These are phyloP conservation scores for Heliothis subflexa DNA, from an alignment of 1,140 invertebrate genomes.

Conservation along the genomic window DNA sequence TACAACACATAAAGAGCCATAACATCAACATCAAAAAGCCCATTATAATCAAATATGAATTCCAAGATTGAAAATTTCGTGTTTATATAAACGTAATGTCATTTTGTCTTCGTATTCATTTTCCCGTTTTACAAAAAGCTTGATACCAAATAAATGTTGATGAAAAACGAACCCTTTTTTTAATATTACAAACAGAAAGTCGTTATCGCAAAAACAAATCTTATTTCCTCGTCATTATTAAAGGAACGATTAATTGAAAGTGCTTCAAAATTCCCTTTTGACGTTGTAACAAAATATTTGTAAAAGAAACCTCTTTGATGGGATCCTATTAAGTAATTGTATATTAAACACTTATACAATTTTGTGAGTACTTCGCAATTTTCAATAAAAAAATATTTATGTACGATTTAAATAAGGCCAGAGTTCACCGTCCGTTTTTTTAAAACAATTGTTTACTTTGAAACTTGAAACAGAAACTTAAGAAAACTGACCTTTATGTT, in stretches of 20 bases:
- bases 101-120: background rate
- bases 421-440: no score
- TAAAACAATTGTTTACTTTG: no score
- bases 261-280: background rate
- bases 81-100: background rate
- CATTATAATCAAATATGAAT: conserved; percentile 9
- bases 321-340: background rate
- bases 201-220: background rate
- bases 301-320: no score
- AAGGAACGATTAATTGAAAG: background rate
- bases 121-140: background rate
- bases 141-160: background rate
- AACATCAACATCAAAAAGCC: no score
- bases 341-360: background rate
- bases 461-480: no score
- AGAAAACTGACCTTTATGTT: no score
- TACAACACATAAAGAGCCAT: no score
- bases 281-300: background rate
- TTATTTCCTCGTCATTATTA: background rate
- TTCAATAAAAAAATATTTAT: no score
- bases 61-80: background rate
- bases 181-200: conserved; percentile 11
- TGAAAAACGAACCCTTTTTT: conserved; percentile 4
- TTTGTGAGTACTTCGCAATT: no score
- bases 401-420: no score